phyloP scores from a whole-genome alignment of 2,888 invertebrate genomes.

The Caenorhabditis plicata region DNA sequence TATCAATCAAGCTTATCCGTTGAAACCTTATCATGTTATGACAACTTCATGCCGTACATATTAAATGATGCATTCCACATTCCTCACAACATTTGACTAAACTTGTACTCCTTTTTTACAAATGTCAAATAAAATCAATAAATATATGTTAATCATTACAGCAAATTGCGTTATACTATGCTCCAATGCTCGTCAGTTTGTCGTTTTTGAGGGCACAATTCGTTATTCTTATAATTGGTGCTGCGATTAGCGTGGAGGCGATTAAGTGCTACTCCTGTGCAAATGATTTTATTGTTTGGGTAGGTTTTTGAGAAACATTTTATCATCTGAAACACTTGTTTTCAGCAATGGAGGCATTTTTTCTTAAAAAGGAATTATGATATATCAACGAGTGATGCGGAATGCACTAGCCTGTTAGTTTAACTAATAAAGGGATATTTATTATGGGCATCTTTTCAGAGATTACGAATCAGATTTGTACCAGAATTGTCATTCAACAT shows the following conservation, averaged over 20 bases:
- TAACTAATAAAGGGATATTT: background rate
- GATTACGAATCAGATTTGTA: constrained; percentile 42
- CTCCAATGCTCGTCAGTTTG: constrained; percentile 25
- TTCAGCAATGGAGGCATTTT: constrained; percentile 62
- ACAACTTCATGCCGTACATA: no score
- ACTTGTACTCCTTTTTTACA: no score
- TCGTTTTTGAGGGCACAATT: background rate
- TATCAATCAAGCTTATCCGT: no score
- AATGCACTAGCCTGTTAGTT: constrained; percentile 39
- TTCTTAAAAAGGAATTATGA: constrained; percentile 60
- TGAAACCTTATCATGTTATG: no score
- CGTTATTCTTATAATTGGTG: background rate
- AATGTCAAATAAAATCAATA: no score
- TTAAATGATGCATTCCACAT: no score
- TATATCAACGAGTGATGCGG: constrained; percentile 48
- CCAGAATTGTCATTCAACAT: constrained; percentile 49
- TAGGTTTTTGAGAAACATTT: constrained; percentile 20
- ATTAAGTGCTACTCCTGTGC: constrained; percentile 60
- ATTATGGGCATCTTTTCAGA: constrained; percentile 17
- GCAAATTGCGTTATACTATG: no score
- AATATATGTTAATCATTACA: no score
- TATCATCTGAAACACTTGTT: constrained; percentile 1
- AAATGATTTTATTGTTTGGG: constrained; percentile 62
- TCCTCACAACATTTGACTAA: no score
- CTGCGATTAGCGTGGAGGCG: constrained; percentile 8